A percentile compares a stretch with the other conserved stretches of the same genome.
These are phyloP conservation scores for Paedocypris micromegethes DNA, from an alignment of 2,797 vertebrate species.

Conservation along the genomic window DNA sequence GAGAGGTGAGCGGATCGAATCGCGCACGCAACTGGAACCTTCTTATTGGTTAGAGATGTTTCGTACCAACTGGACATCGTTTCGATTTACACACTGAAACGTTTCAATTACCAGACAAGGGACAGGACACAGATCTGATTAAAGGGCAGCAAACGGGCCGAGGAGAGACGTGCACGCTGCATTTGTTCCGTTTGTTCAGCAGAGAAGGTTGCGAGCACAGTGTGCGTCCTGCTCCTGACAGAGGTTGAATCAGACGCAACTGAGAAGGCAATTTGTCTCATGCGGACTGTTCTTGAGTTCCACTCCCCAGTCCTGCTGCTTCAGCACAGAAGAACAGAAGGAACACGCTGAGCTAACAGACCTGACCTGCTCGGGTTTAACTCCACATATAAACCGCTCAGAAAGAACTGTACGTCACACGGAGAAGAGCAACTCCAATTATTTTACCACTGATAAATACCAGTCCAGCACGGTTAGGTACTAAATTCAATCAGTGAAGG, in stretches of 20 bases:
- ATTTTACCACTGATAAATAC: too few relatives aligned
- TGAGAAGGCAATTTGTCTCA: conserved; percentile 55
- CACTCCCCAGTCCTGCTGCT: conserved; percentile 43
- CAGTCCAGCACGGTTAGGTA: too few relatives aligned
- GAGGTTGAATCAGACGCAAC: conserved; percentile 56
- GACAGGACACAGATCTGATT: conserved; percentile 49
- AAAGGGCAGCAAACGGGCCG: conserved; percentile 40
- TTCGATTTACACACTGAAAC: conserved; percentile 47
- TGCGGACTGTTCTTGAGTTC: conserved; percentile 52
- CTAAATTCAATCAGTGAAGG: too few relatives aligned
- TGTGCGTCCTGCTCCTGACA: conserved; percentile 70
- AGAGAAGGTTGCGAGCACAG: conserved; percentile 62
- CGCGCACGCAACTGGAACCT: conserved; percentile 41
- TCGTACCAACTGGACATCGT: conserved; percentile 39
- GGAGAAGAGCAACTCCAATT: not conserved
- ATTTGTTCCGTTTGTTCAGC: conserved; percentile 28
- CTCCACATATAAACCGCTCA: conserved; percentile 31
- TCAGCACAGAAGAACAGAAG: conserved; percentile 45
- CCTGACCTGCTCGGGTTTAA: conserved; percentile 42
- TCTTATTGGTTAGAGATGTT: conserved; percentile 52
- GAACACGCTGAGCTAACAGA: conserved; percentile 45
- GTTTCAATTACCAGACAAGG: conserved; percentile 55
- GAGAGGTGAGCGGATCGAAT: conserved; percentile 35
- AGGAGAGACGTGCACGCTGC: conserved; percentile 44
- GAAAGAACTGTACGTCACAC: conserved; percentile 28